Conservation (phyloP, 1,140 invertebrate genomes). For the Saccostrea glomerata region DNA sequence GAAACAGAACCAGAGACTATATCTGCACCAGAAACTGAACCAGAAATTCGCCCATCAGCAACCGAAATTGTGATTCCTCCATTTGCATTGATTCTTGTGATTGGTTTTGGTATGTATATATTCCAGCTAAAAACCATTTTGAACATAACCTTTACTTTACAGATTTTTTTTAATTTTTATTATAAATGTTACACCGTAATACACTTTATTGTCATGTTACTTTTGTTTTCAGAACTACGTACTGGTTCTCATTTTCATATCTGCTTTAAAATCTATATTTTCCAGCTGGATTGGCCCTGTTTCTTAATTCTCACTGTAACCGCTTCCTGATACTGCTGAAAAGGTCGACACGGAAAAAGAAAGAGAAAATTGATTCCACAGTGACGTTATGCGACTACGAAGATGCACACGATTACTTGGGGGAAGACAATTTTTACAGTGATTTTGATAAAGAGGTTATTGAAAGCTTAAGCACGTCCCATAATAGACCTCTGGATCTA, state of each 20-base stretch:
- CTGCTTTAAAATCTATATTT: not conserved
- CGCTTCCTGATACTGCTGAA: not conserved
- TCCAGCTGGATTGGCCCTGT: not conserved
- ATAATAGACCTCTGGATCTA: constrained; percentile 62
- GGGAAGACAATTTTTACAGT: constrained; percentile 53
- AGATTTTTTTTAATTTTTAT: too few relatives aligned
- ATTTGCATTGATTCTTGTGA: constrained; percentile 53
- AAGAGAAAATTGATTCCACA: not conserved
- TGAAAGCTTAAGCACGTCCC: constrained; percentile 54
- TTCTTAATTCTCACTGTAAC: not conserved
- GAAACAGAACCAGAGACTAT: constrained; percentile 47
- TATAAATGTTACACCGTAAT: too few relatives aligned
- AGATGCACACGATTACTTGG: not conserved
- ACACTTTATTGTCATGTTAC: too few relatives aligned
- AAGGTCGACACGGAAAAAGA: not conserved
- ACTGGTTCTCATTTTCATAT: not conserved
- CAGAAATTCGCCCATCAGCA: constrained; percentile 53
- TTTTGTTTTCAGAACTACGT: not conserved
- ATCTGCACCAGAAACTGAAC: constrained; percentile 37
- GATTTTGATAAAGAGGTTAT: constrained; percentile 65
- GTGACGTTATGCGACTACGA: constrained; percentile 21
- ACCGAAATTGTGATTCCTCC: constrained; percentile 65
- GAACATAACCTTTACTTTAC: too few relatives aligned
- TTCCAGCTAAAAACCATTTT: not conserved
- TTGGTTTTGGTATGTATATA: constrained; percentile 57